These are phyloP conservation scores for Steinernema scapterisci DNA, from an alignment of 2,888 invertebrate genomes.

Conservation along the genomic window DNA sequence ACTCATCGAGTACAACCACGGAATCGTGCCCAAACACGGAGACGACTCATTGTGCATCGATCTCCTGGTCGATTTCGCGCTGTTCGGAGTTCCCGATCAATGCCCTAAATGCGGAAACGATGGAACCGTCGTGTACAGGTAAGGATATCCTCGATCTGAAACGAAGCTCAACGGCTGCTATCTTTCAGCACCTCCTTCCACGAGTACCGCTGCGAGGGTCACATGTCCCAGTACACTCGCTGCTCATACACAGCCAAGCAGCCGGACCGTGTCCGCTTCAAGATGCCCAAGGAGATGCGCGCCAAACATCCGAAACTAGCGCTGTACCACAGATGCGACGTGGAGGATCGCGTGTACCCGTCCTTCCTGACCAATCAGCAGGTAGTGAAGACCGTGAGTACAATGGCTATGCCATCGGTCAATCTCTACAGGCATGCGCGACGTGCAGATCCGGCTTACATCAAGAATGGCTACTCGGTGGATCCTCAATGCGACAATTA, in stretches of 20 bases:
- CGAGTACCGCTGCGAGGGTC: constrained; percentile 84
- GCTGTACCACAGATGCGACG: not conserved
- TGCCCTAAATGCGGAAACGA: constrained; percentile 77
- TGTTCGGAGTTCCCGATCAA: constrained; percentile 80
- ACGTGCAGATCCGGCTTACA: constrained; percentile 55
- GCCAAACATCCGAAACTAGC: not conserved
- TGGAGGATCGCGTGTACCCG: not conserved
- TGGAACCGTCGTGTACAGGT: constrained; percentile 1
- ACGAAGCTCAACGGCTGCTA: no score
- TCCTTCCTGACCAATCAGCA: not conserved
- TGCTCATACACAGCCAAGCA: constrained; percentile 78
- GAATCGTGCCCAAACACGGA: not conserved
- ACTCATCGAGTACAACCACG: not conserved
- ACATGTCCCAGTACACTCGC: constrained; percentile 85
- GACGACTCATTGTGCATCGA: not conserved
- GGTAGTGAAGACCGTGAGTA: not conserved
- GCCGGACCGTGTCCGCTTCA: constrained; percentile 78
- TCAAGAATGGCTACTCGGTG: constrained; percentile 86
- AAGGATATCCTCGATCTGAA: not conserved
- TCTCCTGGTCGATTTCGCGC: not conserved
- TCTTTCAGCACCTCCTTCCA: constrained; percentile 68
- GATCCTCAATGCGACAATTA: constrained; percentile 79
- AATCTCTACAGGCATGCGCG: constrained; percentile 43
- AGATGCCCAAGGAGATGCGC: constrained; percentile 75
- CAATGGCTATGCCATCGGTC: not conserved